phyloP scores from a whole-genome alignment of 1,140 invertebrate genomes.

The Bathynomus jamesi region DNA sequence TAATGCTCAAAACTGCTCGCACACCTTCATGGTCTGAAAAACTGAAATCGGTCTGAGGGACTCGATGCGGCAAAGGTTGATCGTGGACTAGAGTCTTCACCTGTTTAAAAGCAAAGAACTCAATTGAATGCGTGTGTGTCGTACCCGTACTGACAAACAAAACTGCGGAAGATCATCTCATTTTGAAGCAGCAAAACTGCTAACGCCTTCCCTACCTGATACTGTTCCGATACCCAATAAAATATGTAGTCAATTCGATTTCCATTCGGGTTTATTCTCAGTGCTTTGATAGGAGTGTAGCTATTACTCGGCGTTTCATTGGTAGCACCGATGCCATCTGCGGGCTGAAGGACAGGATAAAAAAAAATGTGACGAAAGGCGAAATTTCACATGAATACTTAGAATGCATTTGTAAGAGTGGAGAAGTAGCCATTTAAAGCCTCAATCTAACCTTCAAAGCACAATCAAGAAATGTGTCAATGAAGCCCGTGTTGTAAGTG shows the following conservation, averaged over 20 bases:
- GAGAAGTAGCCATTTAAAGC: neutral
- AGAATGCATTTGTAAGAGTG: too few species aligned
- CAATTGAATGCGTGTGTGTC: too few species aligned
- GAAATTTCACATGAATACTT: too few species aligned
- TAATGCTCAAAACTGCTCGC: conserved; percentile 3
- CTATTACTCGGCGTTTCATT: conserved; percentile 73
- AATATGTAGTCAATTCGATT: conserved; percentile 88
- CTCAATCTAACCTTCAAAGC: conserved; percentile 7
- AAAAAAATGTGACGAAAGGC: too few species aligned
- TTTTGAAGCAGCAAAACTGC: neutral
- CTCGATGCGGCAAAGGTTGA: neutral
- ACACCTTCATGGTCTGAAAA: conserved; percentile 91
- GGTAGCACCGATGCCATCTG: conserved; percentile 52
- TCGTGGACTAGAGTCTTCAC: neutral
- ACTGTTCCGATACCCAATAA: conserved; percentile 48
- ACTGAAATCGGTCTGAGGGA: conserved; percentile 51
- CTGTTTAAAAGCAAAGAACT: neutral
- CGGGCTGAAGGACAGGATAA: conserved; percentile 13
- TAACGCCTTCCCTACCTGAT: neutral
- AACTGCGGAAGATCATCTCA: too few species aligned
- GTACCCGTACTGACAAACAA: too few species aligned
- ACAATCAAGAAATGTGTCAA: conserved; percentile 35
- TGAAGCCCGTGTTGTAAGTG: conserved; percentile 41
- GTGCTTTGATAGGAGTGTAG: conserved; percentile 56
- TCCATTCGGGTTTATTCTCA: conserved; percentile 57